phyloP scores from a whole-genome alignment of 2,113 vertebrate species.

The Cinclus mexicanus region DNA sequence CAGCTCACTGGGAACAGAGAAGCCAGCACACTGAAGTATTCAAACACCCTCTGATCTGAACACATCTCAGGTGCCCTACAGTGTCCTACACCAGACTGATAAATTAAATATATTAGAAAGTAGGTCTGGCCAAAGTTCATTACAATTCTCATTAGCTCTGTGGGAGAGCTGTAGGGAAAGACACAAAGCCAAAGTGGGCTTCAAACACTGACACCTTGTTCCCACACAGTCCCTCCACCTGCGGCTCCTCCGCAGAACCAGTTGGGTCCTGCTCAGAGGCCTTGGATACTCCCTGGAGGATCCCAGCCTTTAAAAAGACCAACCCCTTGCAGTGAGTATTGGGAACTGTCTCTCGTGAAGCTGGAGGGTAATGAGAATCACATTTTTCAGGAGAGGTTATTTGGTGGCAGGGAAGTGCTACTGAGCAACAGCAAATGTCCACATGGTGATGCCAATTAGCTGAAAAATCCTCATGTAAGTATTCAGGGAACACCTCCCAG shows the following conservation, averaged over 20 bases:
- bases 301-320: neutral
- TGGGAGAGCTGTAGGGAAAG: neutral
- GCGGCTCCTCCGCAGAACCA: neutral
- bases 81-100: neutral
- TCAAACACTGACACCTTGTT: neutral
- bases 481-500: neutral
- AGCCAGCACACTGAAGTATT: neutral
- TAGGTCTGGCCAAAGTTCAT: neutral
- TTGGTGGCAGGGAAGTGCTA: neutral
- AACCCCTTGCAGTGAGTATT: accelerated
- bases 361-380: neutral
- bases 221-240: accelerated
- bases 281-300: neutral
- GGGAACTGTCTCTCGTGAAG: neutral
- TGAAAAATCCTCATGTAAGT: neutral
- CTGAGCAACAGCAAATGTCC: neutral
- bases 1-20: neutral
- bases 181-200: neutral
- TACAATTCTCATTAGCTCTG: neutral
- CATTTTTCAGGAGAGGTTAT: neutral
- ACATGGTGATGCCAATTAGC: neutral
- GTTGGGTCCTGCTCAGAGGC: neutral
- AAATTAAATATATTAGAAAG: neutral
- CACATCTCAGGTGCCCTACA: accelerated
- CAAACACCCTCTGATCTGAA: neutral